Conservation (phyloP, 2,113 vertebrate genomes). For the Benitochromis conjunctus region DNA sequence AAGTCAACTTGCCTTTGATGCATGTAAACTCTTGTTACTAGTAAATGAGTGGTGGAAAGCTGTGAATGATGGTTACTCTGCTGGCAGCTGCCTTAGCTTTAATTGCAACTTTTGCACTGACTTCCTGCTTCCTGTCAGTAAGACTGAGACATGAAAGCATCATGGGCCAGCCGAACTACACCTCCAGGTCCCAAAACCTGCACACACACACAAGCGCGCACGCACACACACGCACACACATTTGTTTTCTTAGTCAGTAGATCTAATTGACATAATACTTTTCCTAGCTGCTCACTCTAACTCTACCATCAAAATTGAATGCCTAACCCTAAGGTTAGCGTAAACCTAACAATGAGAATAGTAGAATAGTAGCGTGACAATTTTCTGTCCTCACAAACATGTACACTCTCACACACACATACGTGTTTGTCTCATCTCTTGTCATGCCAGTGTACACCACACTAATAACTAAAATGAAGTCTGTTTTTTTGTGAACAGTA, state of each 20-base stretch:
- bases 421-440: conserved; percentile 6
- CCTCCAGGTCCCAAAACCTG: neutral
- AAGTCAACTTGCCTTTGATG: neutral
- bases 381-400: neutral
- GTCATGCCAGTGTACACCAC: neutral
- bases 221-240: neutral
- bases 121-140: conserved; percentile 42
- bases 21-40: neutral
- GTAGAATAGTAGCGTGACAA: neutral
- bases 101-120: conserved; percentile 60
- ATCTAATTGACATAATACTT: neutral
- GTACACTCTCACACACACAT: neutral
- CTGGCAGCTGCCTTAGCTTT: conserved; percentile 53
- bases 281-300: neutral
- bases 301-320: neutral
- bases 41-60: neutral
- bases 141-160: conserved; percentile 51
- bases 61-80: conserved; percentile 32
- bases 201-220: neutral
- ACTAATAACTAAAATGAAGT: conserved; percentile 1
- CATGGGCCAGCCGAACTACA: neutral
- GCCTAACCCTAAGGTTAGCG: neutral
- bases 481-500: neutral
- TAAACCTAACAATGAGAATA: neutral
- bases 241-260: neutral